phyloP scores from a whole-genome alignment of 1,140 invertebrate species.

The Brachionus manjavacas region DNA sequence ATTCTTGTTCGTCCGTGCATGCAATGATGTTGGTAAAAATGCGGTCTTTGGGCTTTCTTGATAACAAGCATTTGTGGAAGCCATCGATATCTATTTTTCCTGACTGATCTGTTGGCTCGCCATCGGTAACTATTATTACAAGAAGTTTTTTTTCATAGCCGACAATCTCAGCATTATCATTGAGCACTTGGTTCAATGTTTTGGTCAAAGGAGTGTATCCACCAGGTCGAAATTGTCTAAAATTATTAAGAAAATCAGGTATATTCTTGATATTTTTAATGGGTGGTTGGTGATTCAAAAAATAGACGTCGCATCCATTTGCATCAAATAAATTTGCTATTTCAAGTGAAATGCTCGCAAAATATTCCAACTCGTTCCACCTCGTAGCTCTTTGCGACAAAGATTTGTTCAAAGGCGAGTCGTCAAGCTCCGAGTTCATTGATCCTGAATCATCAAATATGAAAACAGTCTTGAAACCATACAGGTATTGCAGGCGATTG shows the following conservation, averaged over 20 bases:
- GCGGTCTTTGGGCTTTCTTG: neutral
- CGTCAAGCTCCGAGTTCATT: conserved; percentile 38
- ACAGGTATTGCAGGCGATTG: neutral
- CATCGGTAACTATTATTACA: conserved; percentile 24
- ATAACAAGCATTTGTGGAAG: neutral
- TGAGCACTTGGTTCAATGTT: neutral
- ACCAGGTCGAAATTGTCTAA: neutral
- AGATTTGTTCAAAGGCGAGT: conserved; percentile 29
- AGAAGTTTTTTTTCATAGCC: conserved; percentile 32
- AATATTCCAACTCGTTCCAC: conserved; percentile 28
- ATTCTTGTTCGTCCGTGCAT: conserved; percentile 24
- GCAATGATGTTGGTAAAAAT: conserved; percentile 7
- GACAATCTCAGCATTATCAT: neutral
- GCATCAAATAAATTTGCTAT: conserved; percentile 29
- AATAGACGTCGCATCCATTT: conserved; percentile 21
- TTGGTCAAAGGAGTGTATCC: conserved; percentile 27
- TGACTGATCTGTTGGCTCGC: neutral
- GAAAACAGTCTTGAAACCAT: conserved; percentile 32
- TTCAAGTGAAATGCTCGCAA: conserved; percentile 23
- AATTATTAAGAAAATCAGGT: conserved; percentile 3
- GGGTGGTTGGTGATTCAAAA: conserved; percentile 15
- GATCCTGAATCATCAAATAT: conserved; percentile 40
- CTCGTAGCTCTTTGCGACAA: neutral
- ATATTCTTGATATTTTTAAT: neutral
- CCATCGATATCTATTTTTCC: conserved; percentile 19